Percentiles rank a stretch among this genome's conserved stretches.
These are phyloP conservation scores for Erynnis tages DNA, from an alignment of 2,888 invertebrate species.

Conservation along the genomic window DNA sequence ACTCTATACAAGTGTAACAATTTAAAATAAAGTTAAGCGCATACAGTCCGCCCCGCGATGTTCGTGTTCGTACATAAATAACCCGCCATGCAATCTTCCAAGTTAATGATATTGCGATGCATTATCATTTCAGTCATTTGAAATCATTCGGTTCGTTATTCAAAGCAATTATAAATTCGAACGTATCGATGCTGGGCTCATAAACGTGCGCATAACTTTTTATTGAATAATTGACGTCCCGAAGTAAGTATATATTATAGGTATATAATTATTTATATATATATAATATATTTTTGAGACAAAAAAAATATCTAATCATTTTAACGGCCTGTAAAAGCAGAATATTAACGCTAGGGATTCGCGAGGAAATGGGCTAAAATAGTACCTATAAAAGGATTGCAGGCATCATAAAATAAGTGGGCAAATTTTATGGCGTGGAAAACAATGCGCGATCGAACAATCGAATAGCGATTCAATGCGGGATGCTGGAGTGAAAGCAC, in stretches of 20 bases:
- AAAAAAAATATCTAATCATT: not conserved
- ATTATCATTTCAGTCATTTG: slow-evolving; percentile 55
- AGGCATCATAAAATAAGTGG: slow-evolving; percentile 54
- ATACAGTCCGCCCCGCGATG: slow-evolving; percentile 43
- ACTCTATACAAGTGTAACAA: slow-evolving; percentile 30
- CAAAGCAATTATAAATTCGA: slow-evolving; percentile 46
- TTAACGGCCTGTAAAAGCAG: too few species aligned
- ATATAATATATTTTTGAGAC: not conserved
- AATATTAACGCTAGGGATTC: too few species aligned
- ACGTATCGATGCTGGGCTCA: slow-evolving; percentile 29
- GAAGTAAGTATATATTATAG: not conserved
- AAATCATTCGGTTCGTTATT: slow-evolving; percentile 51
- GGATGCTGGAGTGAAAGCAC: slow-evolving; percentile 66
- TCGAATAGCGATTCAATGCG: slow-evolving; percentile 58
- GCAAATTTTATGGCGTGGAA: slow-evolving; percentile 64
- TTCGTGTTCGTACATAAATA: slow-evolving; percentile 57
- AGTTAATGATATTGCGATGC: slow-evolving; percentile 64
- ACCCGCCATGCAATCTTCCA: slow-evolving; percentile 56
- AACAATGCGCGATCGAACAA: slow-evolving; percentile 73
- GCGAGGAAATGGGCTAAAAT: not conserved
- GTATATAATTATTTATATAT: not conserved
- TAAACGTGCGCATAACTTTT: not conserved
- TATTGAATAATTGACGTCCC: not conserved
- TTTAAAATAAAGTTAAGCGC: slow-evolving; percentile 48
- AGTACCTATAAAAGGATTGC: slow-evolving; percentile 5